These are phyloP conservation scores for Athene noctua DNA, from an alignment of 2,113 vertebrate genomes.

Conservation along the genomic window DNA sequence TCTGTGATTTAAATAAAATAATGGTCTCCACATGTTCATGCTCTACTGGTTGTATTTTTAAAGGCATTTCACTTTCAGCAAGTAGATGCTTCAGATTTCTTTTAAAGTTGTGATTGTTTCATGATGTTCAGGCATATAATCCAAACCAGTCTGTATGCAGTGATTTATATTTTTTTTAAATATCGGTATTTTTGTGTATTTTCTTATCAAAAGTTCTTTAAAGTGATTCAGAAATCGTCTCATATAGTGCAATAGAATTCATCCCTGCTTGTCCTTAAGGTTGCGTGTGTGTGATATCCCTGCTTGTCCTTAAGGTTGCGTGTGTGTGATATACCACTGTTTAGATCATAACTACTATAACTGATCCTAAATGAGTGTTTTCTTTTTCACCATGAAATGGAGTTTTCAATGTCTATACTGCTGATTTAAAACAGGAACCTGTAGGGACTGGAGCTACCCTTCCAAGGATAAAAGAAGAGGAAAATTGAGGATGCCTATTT, in stretches of 20 bases:
- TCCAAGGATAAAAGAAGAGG: not conserved
- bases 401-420: too few species aligned
- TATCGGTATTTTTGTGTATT: not conserved
- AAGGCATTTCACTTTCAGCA: not conserved
- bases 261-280: not conserved
- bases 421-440: not conserved
- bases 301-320: not conserved
- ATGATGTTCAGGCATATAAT: not conserved
- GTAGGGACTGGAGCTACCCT: not conserved
- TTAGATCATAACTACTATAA: not conserved
- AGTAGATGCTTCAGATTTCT: not conserved
- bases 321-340: not conserved
- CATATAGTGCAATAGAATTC: not conserved
- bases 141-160: not conserved
- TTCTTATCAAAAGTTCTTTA: not conserved
- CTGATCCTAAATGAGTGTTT: not conserved
- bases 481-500: not conserved
- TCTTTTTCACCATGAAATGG: not conserved
- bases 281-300: too few species aligned
- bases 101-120: not conserved
- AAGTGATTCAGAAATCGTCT: not conserved
- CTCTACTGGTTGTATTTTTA: not conserved
- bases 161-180: not conserved
- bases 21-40: not conserved
- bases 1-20: not conserved